A percentile compares a stretch with the other conserved stretches of the same genome.
Evolutionary conservation across 2,113 vertebrate species (phyloP).

Genomic region (Heterochromis multidens): DNA sequence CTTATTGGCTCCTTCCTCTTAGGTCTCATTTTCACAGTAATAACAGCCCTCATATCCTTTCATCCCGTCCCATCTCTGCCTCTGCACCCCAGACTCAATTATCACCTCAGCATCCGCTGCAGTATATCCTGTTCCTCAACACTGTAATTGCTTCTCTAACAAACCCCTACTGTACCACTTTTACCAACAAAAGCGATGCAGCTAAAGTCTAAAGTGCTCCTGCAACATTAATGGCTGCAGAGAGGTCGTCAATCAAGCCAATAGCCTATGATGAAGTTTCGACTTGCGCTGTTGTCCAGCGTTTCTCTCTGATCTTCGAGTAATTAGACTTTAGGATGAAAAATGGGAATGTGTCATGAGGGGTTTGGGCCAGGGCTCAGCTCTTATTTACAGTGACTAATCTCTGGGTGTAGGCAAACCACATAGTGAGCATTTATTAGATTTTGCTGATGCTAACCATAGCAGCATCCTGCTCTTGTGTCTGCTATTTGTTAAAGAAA

Average conservation of each 20-base stretch:
- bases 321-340: conserved; percentile 58
- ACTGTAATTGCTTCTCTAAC: conserved; percentile 49
- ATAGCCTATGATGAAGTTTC: conserved; percentile 40
- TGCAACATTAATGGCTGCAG: conserved; percentile 15
- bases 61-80: background rate
- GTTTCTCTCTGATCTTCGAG: conserved; percentile 39
- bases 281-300: conserved; percentile 28
- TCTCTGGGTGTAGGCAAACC: conserved; percentile 22
- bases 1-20: conserved; percentile 81
- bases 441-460: conserved; percentile 32
- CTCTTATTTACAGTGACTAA: conserved; percentile 51
- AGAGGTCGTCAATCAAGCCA: conserved; percentile 63
- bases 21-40: conserved; percentile 80
- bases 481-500: conserved; percentile 1
- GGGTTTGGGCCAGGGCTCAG: conserved; percentile 12
- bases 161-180: conserved; percentile 39
- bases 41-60: conserved; percentile 90
- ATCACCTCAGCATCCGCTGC: conserved; percentile 55
- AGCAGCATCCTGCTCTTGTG: conserved; percentile 14
- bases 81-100: conserved; percentile 53
- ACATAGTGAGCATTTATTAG: conserved; percentile 41
- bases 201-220: conserved; percentile 36
- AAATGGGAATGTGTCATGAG: conserved; percentile 36
- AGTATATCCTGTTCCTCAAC: conserved; percentile 44
- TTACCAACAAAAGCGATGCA: conserved; percentile 37